Evolutionary conservation across 2,888 invertebrate genomes (phyloP).

Genomic region (Chromoteleia sp.): DNA sequence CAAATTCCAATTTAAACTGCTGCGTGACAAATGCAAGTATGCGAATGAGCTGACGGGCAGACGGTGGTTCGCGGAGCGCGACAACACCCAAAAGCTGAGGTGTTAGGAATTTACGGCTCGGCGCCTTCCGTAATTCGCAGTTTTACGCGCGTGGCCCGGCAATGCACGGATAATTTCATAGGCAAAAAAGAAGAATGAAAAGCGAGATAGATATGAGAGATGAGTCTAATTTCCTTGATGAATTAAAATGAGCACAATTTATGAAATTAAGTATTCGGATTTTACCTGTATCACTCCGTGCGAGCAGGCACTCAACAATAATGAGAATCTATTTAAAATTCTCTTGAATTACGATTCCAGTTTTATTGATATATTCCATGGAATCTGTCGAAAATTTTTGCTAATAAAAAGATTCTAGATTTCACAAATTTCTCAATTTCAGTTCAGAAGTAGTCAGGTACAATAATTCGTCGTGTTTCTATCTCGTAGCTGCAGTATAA

Average conservation of each 20-base stretch:
- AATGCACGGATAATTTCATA: slow-evolving; percentile 69
- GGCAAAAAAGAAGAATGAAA: slow-evolving; percentile 41
- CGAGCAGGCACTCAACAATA: no score
- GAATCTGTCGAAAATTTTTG: no score
- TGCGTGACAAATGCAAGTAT: slow-evolving; percentile 45
- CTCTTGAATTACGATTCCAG: no score
- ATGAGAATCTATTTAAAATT: no score
- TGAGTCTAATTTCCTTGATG: slow-evolving; percentile 56
- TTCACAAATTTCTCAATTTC: no score
- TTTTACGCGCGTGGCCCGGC: slow-evolving; percentile 68
- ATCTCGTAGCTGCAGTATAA: no score
- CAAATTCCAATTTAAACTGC: slow-evolving; percentile 46
- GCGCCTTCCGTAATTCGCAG: slow-evolving; percentile 73
- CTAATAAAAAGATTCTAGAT: no score
- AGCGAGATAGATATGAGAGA: slow-evolving; percentile 44
- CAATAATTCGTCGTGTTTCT: no score
- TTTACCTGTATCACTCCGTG: slow-evolving; percentile 29
- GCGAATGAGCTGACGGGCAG: slow-evolving; percentile 41
- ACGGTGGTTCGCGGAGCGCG: slow-evolving; percentile 52
- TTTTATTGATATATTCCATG: no score
- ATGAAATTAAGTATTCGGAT: slow-evolving; percentile 39
- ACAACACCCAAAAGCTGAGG: slow-evolving; percentile 60
- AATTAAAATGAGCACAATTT: slow-evolving; percentile 48
- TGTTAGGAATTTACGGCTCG: slow-evolving; percentile 73
- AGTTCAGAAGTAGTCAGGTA: no score